phyloP scores from a whole-genome alignment of 1,140 invertebrate species.

The Meloidogyne exigua region DNA sequence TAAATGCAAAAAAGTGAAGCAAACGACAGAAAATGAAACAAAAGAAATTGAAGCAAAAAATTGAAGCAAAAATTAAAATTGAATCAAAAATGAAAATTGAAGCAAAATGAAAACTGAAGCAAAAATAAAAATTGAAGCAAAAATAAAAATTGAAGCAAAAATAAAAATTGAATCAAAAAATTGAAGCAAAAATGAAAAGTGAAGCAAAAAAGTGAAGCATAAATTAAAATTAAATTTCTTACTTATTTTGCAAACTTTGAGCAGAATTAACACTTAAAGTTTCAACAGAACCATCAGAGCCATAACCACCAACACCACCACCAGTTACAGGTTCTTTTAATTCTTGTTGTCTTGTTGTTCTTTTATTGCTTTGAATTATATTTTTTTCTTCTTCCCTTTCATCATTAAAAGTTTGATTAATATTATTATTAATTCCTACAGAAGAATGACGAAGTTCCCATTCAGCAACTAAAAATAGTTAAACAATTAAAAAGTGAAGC shows the following conservation, averaged over 20 bases:
- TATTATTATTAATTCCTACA: conserved; percentile 23
- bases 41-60: too few species aligned
- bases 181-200: background rate
- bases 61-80: too few species aligned
- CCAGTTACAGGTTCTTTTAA: background rate
- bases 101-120: too few species aligned
- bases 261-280: conserved; percentile 58
- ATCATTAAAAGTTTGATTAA: conserved; percentile 6
- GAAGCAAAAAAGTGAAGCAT: too few species aligned
- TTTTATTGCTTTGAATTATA: conserved; percentile 1
- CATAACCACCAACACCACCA: conserved; percentile 48
- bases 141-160: too few species aligned
- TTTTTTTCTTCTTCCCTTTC: conserved; percentile 2
- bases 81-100: too few species aligned
- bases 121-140: too few species aligned
- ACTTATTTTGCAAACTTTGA: conserved; percentile 58
- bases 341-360: conserved; percentile 28
- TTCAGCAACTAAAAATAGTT: conserved; percentile 25
- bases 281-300: conserved; percentile 57
- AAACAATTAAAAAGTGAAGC: background rate
- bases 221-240: background rate
- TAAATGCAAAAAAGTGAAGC: too few species aligned
- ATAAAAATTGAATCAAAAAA: background rate
- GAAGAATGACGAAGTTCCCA: conserved; percentile 25
- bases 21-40: too few species aligned